Conservation (phyloP, 2,797 vertebrate genomes). For the Vipera ursinii region DNA sequence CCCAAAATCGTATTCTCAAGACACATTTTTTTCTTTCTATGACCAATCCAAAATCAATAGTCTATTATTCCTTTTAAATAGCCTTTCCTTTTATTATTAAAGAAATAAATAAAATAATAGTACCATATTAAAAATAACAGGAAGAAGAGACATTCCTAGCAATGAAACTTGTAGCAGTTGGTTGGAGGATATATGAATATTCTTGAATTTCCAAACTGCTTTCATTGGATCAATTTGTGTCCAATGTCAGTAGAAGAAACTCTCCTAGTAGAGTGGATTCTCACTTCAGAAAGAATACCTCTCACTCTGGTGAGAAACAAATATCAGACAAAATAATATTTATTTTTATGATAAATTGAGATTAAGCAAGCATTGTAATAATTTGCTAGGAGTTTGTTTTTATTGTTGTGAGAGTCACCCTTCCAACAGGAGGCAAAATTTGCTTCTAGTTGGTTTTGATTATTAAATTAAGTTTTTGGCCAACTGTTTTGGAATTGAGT, state of each 20-base stretch:
- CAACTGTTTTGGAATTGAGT: not conserved
- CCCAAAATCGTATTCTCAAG: not conserved
- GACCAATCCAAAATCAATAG: not conserved
- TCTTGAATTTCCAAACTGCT: conserved; percentile 23
- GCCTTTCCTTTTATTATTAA: not conserved
- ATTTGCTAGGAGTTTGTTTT: not conserved
- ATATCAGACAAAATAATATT: not conserved
- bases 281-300: not conserved
- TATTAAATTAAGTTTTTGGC: not conserved
- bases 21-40: not conserved
- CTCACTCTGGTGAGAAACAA: not conserved
- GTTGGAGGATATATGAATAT: not conserved
- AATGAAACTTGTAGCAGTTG: not conserved
- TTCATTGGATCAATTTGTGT: not conserved
- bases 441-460: not conserved
- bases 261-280: not conserved
- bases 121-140: not conserved
- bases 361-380: not conserved
- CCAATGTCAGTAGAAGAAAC: not conserved
- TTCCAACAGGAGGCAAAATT: not conserved
- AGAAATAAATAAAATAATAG: not conserved
- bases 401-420: not conserved
- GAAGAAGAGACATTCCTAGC: not conserved
- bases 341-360: not conserved
- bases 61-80: not conserved